A percentile compares a stretch with the other conserved stretches of the same genome.
Conservation (phyloP, 2,113 vertebrate species). For the Pygoscelis adeliae region DNA sequence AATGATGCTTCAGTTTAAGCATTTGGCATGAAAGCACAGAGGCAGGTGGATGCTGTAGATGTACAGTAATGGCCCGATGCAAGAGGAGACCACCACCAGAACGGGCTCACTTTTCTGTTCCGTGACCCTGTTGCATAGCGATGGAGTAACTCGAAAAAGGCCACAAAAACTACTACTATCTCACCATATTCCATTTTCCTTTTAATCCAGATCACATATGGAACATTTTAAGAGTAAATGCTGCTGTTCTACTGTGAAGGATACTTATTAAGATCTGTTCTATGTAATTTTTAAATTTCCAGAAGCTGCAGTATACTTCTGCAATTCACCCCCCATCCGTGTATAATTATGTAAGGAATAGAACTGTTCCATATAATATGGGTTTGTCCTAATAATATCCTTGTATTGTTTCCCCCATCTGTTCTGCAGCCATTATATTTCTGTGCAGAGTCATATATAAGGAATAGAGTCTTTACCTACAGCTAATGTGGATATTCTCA, state of each 20-base stretch:
- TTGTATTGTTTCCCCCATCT: not conserved
- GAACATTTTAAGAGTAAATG: not conserved
- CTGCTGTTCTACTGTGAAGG: not conserved
- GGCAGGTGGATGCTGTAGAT: not conserved
- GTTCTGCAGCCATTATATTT: not conserved
- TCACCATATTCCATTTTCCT: not conserved
- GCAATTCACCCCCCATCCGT: not conserved
- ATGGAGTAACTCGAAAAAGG: not conserved
- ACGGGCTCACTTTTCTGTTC: not conserved
- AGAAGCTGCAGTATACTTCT: not conserved
- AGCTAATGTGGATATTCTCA: not conserved
- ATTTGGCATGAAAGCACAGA: not conserved
- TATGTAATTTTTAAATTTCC: not conserved
- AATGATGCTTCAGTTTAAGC: not conserved
- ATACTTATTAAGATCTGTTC: not conserved
- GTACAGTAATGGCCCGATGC: not conserved
- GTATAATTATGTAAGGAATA: not conserved
- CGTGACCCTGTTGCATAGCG: fast-evolving
- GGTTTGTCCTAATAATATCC: not conserved
- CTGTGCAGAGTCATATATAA: not conserved
- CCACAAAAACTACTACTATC: not conserved
- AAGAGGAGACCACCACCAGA: not conserved
- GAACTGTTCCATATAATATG: not conserved
- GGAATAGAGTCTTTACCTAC: not conserved
- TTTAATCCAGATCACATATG: not conserved